Conservation (phyloP, 1,140 invertebrate species). For the Anthonomus grandis region DNA sequence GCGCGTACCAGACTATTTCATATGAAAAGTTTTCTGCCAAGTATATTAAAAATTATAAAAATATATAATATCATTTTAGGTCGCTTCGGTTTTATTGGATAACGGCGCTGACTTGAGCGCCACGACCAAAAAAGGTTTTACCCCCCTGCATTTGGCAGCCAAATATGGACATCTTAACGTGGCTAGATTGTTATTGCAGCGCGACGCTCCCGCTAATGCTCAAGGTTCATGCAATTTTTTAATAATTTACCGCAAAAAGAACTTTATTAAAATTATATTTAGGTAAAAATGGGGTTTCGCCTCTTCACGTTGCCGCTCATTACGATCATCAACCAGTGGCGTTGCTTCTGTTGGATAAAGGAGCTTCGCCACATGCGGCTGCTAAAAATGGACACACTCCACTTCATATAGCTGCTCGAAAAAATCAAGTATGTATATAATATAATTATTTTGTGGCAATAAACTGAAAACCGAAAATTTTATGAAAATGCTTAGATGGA, state of each 20-base stretch:
- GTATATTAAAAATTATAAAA: too few relatives aligned
- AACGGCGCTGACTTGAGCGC: conserved; percentile 88
- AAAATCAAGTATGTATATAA: conserved; percentile 79
- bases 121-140: conserved; percentile 96
- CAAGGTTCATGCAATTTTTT: conserved; percentile 60
- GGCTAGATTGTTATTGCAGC: conserved; percentile 80
- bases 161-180: conserved; percentile 97
- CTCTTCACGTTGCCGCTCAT: conserved; percentile 95
- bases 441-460: too few relatives aligned
- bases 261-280: neutral
- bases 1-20: too few relatives aligned
- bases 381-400: conserved; percentile 99
- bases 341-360: conserved; percentile 85
- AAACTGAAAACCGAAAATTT: neutral
- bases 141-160: conserved; percentile 92
- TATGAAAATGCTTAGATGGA: conserved; percentile 59
- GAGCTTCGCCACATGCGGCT: conserved; percentile 90
- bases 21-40: too few relatives aligned
- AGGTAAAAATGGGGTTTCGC: conserved; percentile 92
- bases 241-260: neutral
- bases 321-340: conserved; percentile 96
- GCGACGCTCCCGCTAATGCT: conserved; percentile 86
- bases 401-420: conserved; percentile 96
- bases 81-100: conserved; percentile 87
- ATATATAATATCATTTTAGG: conserved; percentile 46